Evolutionary conservation across 2,888 invertebrate genomes (phyloP), one percentile per base, ranked within the genome.

Genomic region (Oscheius myriophilus): DNA sequence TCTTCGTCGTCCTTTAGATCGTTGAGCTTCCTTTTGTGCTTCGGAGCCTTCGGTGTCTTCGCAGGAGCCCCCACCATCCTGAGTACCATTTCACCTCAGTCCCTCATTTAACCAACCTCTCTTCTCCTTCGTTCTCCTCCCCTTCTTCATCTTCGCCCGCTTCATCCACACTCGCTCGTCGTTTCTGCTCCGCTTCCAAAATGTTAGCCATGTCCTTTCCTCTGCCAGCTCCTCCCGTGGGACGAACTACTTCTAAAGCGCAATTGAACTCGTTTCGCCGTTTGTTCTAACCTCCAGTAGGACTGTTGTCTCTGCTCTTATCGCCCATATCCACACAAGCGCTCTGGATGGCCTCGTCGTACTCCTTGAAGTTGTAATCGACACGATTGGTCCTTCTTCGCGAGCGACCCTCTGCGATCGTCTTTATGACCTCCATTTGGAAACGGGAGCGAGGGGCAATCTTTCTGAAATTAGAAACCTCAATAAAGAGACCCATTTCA

Each of bases 291-390:
- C 67, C 57, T 59, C 67, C 59, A 45, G 33, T 33, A 33, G 61
- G 41, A 61, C 59, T 51, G 45, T 61, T 54, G 45, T 54, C 43
- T 4, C 53, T 52, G 21, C 64, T 41, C 25, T 59, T n/a, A 18
- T 68, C 68, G 12, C 68, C 68, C 42, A 68, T n/a, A 26, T 68
- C 67, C 18, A 59, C 71, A 55, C 69, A 67, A 16, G 79, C 72
- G 41, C 71, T 71, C 55, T 94, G 93, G 81, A 97, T 96, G 87
- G 96, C 91, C 41, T 95, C 93, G 87, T 97, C 97, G 88, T 93
- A 97, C 87, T 96, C 96, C 86, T 93, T 93, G 81, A 95, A 92
- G 69, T 88, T 88, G 83, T 90, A 90, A 87, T 92, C 93, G 67
- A 93, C 65, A 12, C 45, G 42, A 39, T 70, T 69, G 4, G 72